These are phyloP conservation scores for Drosophila recens DNA, from an alignment of 2,888 invertebrate species.

Conservation along the genomic window DNA sequence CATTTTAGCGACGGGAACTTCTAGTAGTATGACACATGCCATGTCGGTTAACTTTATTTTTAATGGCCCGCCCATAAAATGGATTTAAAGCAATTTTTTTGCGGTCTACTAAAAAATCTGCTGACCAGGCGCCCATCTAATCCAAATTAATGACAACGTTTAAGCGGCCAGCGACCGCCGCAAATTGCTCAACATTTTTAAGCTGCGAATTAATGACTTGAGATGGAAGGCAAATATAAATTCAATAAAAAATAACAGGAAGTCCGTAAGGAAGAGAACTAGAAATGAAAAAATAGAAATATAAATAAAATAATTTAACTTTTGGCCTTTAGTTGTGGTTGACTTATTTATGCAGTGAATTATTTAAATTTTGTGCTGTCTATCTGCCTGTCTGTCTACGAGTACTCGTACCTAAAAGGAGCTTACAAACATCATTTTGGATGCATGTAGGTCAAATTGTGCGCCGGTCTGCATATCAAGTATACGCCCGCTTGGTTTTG, in stretches of 20 bases:
- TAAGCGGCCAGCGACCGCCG: conserved; percentile 40
- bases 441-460: conserved; percentile 72
- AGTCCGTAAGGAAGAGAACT: neutral
- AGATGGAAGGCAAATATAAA: conserved; percentile 51
- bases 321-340: conserved; percentile 25
- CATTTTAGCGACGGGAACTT: conserved; percentile 16
- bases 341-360: conserved; percentile 59
- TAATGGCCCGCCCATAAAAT: conserved; percentile 75
- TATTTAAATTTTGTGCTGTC: conserved; percentile 63
- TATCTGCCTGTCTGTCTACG: conserved; percentile 5
- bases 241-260: conserved; percentile 51
- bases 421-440: conserved; percentile 41
- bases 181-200: conserved; percentile 61
- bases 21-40: conserved; percentile 40
- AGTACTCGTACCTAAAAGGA: conserved; percentile 1
- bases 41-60: conserved; percentile 50
- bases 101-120: conserved; percentile 52
- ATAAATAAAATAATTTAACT: conserved; percentile 26
- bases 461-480: conserved; percentile 68
- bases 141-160: conserved; percentile 73
- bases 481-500: conserved; percentile 64
- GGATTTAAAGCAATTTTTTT: conserved; percentile 77
- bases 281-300: neutral
- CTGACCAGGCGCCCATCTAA: conserved; percentile 62
- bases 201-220: conserved; percentile 63